Evolutionary conservation across 2,113 vertebrate species (phyloP).

Genomic region (Bothrops jararaca): DNA sequence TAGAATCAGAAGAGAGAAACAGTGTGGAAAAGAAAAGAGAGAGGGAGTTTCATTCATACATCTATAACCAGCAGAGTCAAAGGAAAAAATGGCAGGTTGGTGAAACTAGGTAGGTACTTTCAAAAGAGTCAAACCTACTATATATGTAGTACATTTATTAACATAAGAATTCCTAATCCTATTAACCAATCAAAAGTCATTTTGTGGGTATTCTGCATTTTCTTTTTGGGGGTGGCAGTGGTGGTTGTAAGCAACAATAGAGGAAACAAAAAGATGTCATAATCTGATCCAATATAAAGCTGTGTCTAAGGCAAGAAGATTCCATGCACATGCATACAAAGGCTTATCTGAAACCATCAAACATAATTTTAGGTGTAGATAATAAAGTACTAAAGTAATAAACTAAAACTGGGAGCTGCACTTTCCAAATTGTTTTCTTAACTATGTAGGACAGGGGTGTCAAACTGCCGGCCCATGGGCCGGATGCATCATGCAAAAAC

Average conservation of each 20-base stretch:
- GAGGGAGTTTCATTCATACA: not conserved
- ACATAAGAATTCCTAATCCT: not conserved
- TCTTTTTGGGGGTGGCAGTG: not conserved
- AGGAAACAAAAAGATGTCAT: not conserved
- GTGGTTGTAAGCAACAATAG: not conserved
- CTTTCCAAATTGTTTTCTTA: not conserved
- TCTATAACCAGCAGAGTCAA: not conserved
- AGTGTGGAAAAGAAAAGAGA: not conserved
- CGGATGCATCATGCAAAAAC: too few relatives aligned
- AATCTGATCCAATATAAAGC: not conserved
- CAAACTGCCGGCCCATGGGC: too few relatives aligned
- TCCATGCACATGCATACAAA: not conserved
- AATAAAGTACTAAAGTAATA: not conserved
- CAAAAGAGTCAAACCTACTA: not conserved
- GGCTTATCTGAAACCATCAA: not conserved
- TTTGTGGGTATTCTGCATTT: not conserved
- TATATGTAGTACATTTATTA: not conserved
- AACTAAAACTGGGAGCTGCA: not conserved
- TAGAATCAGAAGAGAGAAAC: not conserved
- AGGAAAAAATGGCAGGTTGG: constrained; percentile 20
- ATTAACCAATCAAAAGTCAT: not conserved
- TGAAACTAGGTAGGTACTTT: constrained; percentile 23
- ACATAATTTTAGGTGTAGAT: not conserved
- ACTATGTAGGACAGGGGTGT: not conserved
- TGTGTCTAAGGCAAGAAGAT: not conserved